Evolutionary conservation across 2,797 vertebrate genomes (phyloP), one percentile per base, ranked within the genome.

Genomic region (Vipera latastei): DNA sequence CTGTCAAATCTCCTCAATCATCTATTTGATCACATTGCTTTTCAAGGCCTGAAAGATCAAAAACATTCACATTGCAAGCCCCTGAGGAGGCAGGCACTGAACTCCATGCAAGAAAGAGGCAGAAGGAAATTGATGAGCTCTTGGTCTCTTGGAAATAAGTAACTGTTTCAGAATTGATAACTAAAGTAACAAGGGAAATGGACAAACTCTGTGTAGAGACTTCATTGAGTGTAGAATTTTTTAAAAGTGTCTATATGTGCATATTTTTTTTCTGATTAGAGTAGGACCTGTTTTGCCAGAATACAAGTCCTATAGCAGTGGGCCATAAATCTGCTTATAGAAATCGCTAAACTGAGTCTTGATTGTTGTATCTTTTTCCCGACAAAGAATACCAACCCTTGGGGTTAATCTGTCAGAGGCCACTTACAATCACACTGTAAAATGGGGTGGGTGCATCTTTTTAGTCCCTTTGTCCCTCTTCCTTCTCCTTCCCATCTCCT

Each of bases 1-100:
- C 95, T 95, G 90, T 96, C 94, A 94, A 91, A 69, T 93, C 86
- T 91, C 91, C 55, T 95, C 90, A 93, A 93, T 56, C 92, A 86
- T 95, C 48, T 87, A 90, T 95, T 95, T 96, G 95, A 93, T 95
- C 90, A 93, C 14, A 51, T 91, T 94, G 92, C 91, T 95, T 93
- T 78, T 95, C 89, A 94, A 95, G 92, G 90, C 57, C 91, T 92
- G 38, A 93, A 94, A 92, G 93, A 93, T 94, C 88, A 95, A 60
- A 94, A 92, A 88, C 2, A 28, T 88, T 93, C 60, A 48, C 0
- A 6, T 12, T 0, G 4, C 90, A 28, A 0, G 16, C 91, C 95
- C 94, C 88, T 73, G 87, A 92, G 78, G 94, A 94, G 55, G 89
- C 4, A 32, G 92, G 85, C 90, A 73, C 0, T 90, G 91, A 91